A percentile compares a stretch with the other conserved stretches of the same genome.
Conservation (phyloP, 2,113 vertebrate species). For the Cyanoderma ruficeps region DNA sequence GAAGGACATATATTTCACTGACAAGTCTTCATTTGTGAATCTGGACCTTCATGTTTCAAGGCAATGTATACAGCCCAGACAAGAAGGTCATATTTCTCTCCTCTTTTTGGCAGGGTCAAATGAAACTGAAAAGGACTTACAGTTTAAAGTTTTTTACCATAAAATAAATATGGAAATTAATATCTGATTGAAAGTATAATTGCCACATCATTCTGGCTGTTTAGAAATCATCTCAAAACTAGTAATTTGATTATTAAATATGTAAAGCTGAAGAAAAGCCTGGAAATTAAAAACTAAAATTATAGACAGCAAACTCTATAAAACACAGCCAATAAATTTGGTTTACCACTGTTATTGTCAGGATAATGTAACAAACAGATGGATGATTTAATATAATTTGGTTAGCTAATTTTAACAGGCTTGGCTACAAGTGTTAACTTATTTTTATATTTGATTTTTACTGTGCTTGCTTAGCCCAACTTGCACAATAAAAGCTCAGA, state of each 20-base stretch:
- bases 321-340: conserved; percentile 65
- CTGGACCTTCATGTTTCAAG: neutral
- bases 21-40: neutral
- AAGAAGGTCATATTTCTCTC: neutral
- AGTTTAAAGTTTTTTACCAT: neutral
- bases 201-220: neutral
- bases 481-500: conserved; percentile 57
- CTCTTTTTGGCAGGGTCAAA: neutral
- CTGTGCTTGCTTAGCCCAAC: conserved; percentile 29
- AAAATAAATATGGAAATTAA: neutral
- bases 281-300: conserved; percentile 52
- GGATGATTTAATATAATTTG: conserved; percentile 64
- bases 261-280: neutral
- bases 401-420: conserved; percentile 70
- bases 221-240: conserved; percentile 25
- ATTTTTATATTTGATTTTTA: conserved; percentile 67
- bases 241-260: neutral
- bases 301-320: conserved; percentile 40
- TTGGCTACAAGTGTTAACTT: conserved; percentile 55
- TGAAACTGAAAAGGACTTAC: neutral
- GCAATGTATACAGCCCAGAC: neutral
- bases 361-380: conserved; percentile 64
- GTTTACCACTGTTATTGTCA: conserved; percentile 39
- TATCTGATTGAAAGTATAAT: conserved; percentile 26
- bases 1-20: neutral